Base-by-base conservation (phyloP, 92 coral and sea anemone genomes). In the Palythoa grandiflora region DNA sequence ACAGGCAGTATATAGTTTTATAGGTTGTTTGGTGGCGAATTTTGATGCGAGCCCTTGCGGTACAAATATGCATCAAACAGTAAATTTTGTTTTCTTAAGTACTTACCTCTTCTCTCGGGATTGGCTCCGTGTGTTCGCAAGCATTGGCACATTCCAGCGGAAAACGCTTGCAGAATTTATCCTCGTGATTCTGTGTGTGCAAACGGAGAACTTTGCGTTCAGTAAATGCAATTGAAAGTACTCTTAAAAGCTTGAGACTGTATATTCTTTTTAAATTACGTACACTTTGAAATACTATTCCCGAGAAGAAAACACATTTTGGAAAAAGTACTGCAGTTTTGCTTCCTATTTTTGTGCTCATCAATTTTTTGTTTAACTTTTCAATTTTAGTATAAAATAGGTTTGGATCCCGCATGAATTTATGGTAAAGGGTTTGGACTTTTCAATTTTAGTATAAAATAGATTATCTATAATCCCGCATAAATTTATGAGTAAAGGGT, bases 101-200 rank as follows among this genome's bases (percentile, higher is more conserved):
- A 6, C 6, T 74, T n/a, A 74, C 79, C 79, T 74, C 79, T 10
- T 74, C 79, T 9, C 79, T 57, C 57, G 79, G 79, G 79, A 74
- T 74, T 16, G 57, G 57, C 55, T n/a, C 50, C 50, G 50, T 59
- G 79, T 74, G 55, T 9, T 44, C 59, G 28, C 79, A 74, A 1
- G 48, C 79, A 74, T 74, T 74, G 79, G 59, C 47, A 17, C 79
- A 74, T 9, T 74, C 55, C 59, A 74, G 79, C n/a, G 79, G 79
- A 54, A 6, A 74, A 36, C 79, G 79, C 79, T 74, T 74, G 59
- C 79, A 74, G 12, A 7, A 3, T 1, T 12, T 74, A 44, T 16
- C 79, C 12, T 74, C 55, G 79, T 74, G 79, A n/a, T 21, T 74
- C 79, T 74, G 57, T 37, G 47, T 47, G 4, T 37, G 47, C 1